Evolutionary conservation across 23 tunicate species (phyloP).

Genomic region (Clavelina lepadiformis): DNA sequence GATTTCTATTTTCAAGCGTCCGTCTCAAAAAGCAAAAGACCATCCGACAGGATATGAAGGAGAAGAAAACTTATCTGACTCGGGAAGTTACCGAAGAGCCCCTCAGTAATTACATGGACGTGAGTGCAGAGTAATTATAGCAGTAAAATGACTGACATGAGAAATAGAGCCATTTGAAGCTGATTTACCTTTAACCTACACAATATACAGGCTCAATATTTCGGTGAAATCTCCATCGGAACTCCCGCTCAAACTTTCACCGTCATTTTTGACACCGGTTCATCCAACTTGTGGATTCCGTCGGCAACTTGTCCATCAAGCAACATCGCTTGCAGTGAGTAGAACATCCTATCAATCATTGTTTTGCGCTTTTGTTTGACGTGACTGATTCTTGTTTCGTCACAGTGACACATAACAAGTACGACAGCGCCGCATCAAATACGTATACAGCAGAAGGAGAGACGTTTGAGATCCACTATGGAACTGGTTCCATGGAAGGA

Average conservation of each 20-base stretch:
- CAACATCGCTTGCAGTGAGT: slow-evolving; percentile 33
- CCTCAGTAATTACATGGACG: slow-evolving; percentile 62
- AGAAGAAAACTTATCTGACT: slow-evolving; percentile 6
- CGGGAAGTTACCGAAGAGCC: not conserved
- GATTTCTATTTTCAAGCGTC: too few species aligned
- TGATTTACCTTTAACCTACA: too few species aligned
- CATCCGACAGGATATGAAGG: slow-evolving; percentile 31
- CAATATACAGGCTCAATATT: slow-evolving; percentile 32
- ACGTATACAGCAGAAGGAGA: slow-evolving; percentile 32
- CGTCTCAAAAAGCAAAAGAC: slow-evolving; percentile 42
- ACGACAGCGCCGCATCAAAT: slow-evolving; percentile 18
- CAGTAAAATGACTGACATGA: too few species aligned
- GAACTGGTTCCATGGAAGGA: slow-evolving; percentile 41
- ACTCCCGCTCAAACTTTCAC: slow-evolving; percentile 55
- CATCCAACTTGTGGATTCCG: slow-evolving; percentile 66
- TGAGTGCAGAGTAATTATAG: slow-evolving; percentile 16
- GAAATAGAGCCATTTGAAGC: too few species aligned
- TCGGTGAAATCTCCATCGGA: slow-evolving; percentile 45
- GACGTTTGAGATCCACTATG: slow-evolving; percentile 37
- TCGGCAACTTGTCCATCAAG: slow-evolving; percentile 27
- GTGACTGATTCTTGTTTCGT: not conserved
- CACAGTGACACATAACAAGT: slow-evolving; percentile 43
- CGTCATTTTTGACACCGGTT: slow-evolving; percentile 65
- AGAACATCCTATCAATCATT: not conserved
- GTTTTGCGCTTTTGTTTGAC: not conserved